Percentiles rank a stretch among this genome's conserved stretches.
Evolutionary conservation across 2,797 vertebrate species (phyloP).

Genomic region (Gouania willdenowi): DNA sequence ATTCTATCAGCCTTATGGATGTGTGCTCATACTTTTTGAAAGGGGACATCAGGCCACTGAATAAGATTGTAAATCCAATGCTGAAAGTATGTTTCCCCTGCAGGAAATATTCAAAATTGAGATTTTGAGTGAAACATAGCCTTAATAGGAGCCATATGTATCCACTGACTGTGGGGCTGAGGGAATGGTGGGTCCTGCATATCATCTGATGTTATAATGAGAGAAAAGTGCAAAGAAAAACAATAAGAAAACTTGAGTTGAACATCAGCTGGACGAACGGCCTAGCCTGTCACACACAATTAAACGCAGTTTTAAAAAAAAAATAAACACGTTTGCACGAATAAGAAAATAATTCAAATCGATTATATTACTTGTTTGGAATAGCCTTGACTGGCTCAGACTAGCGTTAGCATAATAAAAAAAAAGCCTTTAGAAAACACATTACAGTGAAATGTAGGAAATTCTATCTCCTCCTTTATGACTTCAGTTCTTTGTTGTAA

Average conservation of each 20-base stretch:
- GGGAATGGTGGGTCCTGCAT: slow-evolving; percentile 31
- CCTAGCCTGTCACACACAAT: slow-evolving; percentile 14
- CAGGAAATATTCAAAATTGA: slow-evolving; percentile 55
- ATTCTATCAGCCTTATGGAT: no score
- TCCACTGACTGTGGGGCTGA: slow-evolving; percentile 38
- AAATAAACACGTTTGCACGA: no score
- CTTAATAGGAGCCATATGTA: slow-evolving; percentile 74
- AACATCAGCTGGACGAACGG: no score
- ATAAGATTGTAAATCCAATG: slow-evolving; percentile 43
- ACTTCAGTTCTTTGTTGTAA: slow-evolving; percentile 9
- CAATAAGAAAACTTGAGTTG: slow-evolving; percentile 35
- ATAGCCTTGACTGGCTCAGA: slow-evolving; percentile 16
- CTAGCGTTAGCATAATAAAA: slow-evolving; percentile 13
- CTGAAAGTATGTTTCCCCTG: slow-evolving; percentile 51
- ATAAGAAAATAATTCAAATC: no score
- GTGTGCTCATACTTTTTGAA: no score
- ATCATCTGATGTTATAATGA: slow-evolving; percentile 55
- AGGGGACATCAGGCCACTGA: no score
- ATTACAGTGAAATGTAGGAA: slow-evolving; percentile 19
- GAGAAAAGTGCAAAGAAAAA: slow-evolving; percentile 52
- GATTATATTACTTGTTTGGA: slow-evolving; percentile 8
- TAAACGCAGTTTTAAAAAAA: slow-evolving; percentile 16
- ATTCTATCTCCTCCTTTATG: slow-evolving; percentile 20
- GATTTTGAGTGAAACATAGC: slow-evolving; percentile 58
- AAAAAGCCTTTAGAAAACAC: slow-evolving; percentile 22